Base-by-base conservation (phyloP, 2,888 invertebrate species). In the Sinotaia quadrata region DNA sequence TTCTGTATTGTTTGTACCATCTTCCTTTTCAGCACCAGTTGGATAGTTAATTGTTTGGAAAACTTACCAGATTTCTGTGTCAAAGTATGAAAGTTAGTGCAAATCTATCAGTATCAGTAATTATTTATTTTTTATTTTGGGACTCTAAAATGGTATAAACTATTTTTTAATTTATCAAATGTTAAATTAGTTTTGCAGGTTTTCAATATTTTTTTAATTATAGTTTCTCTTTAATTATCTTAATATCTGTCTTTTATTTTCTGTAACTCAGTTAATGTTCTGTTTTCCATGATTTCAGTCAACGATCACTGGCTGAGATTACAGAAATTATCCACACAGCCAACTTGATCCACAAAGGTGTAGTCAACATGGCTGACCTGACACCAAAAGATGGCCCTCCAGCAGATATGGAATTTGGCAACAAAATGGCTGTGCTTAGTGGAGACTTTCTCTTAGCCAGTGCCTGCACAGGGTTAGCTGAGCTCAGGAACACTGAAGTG, bases 261-360 rank as follows among this genome's bases (percentile, higher is more conserved):
- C 12, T 41, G 12, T 41, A 15, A 15, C 12, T 15, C 12, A 15
- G 12, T 41, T 15, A 41, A 15, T 41, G 12, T 15, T 15, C 12
- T 41, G 12, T 24, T 49, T 75, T 70, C 18, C 68, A 72, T 12
- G n/a, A n/a, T n/a, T n/a, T n/a, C 70, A 85, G 84, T 63, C 85
- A 85, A 67, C 77, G 85, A 31, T 77, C 80, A 12, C 89, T 97
- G 61, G 97, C 97, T 0, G 97, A 97, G 89, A 94, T 97, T n/a
- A 95, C 95, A 0, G 97, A 97, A 90, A 95, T 97, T 95, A 96
- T 97, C 75, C 92, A 96, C 57, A 96, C 96, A 0, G 95, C 96
- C 27, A 94, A 95, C 87, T 90, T 96, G 73, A 94, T 97, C 18
- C 97, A 98, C 89, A 94, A 93, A 86, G 94, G 91, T 60, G 91